A percentile compares a stretch with the other conserved stretches of the same genome.
Conservation (phyloP, 64 coral and sea anemone genomes). For the Platygyra sinensis region DNA sequence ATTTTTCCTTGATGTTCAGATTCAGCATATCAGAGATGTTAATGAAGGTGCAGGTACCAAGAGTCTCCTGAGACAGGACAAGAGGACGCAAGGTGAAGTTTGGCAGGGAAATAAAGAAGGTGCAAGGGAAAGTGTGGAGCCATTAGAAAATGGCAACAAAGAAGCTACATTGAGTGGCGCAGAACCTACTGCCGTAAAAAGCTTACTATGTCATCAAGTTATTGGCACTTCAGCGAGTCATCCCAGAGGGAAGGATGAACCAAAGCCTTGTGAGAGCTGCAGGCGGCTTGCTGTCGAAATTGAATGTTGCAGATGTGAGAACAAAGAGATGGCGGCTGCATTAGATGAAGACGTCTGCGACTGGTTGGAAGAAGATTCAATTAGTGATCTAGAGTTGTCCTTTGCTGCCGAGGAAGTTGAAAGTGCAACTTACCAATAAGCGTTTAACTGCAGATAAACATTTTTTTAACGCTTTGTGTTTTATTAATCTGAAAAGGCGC, state of each 20-base stretch:
- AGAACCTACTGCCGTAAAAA: background rate
- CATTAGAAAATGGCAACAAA: no score
- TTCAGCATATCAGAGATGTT: background rate
- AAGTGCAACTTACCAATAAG: background rate
- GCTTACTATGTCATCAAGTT: background rate
- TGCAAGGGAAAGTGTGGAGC: background rate
- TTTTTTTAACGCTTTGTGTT: no score
- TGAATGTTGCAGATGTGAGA: background rate
- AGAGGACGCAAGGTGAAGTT: no score
- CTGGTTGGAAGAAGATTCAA: conserved; percentile 10
- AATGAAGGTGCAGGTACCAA: background rate
- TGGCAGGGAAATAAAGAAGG: background rate
- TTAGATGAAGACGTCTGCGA: background rate
- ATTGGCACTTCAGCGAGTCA: no score
- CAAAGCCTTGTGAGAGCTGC: no score
- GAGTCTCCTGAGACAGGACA: background rate
- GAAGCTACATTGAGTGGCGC: no score
- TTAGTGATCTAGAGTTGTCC: conserved; percentile 28
- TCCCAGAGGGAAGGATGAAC: no score
- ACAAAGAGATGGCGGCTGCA: background rate
- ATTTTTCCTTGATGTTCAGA: background rate
- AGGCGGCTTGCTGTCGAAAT: no score
- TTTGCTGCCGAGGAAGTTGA: conserved; percentile 36
- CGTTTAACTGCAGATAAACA: no score
- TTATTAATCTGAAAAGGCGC: no score